Conservation (phyloP, 2,797 vertebrate species). For the Paedocypris micromegethes region DNA sequence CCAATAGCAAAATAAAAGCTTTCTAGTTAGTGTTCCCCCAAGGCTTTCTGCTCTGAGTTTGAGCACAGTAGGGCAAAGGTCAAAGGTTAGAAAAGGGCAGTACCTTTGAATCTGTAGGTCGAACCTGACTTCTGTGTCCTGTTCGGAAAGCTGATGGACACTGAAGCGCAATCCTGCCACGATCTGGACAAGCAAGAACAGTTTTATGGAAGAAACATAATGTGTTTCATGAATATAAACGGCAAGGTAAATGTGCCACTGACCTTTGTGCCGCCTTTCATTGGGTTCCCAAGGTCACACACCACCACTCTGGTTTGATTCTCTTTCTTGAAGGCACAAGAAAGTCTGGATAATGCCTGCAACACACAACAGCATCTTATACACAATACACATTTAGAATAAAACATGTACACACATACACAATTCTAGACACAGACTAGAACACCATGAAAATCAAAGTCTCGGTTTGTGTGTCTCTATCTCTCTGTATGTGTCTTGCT, state of each 20-base stretch:
- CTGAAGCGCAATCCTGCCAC: constrained; percentile 85
- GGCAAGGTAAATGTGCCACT: not conserved
- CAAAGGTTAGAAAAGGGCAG: not conserved
- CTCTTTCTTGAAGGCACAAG: constrained; percentile 90
- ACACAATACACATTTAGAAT: not conserved
- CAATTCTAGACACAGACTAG: not conserved
- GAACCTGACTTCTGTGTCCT: constrained; percentile 88
- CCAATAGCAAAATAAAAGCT: not conserved
- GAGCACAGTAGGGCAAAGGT: not conserved
- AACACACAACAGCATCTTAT: not conserved
- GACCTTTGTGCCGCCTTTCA: constrained; percentile 89
- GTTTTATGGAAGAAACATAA: not conserved
- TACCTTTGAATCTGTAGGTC: constrained; percentile 89
- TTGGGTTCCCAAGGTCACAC: constrained; percentile 95
- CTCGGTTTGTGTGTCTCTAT: too few species aligned
- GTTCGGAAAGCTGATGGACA: constrained; percentile 89
- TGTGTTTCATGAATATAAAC: not conserved
- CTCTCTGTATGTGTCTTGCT: too few species aligned
- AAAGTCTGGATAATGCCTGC: constrained; percentile 75
- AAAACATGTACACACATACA: not conserved
- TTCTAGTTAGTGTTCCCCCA: not conserved
- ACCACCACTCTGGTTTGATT: constrained; percentile 91
- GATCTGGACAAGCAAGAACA: constrained; percentile 64
- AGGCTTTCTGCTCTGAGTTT: not conserved
- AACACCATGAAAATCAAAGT: too few species aligned